These are phyloP conservation scores for Agonopterix arenella DNA, from an alignment of 2,888 invertebrate genomes.

Conservation along the genomic window DNA sequence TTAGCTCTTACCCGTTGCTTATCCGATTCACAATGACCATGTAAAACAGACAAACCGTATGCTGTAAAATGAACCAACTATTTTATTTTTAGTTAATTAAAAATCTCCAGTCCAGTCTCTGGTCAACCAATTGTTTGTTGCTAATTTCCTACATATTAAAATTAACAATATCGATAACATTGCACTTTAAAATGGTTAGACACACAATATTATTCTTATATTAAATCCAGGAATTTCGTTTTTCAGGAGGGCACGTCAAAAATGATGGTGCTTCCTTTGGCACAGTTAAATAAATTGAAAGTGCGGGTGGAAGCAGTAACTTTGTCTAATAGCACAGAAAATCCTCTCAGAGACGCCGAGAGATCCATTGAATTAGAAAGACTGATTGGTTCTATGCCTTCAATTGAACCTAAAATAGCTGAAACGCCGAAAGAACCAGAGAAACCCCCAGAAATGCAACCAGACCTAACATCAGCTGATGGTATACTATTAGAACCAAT, in stretches of 20 bases:
- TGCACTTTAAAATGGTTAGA: too few relatives aligned
- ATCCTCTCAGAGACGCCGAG: constrained; percentile 57
- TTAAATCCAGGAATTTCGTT: background rate
- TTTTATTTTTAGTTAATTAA: background rate
- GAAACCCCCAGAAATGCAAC: background rate
- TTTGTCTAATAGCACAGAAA: constrained; percentile 25
- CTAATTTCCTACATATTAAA: too few relatives aligned
- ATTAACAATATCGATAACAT: too few relatives aligned
- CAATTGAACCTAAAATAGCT: background rate
- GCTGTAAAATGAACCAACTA: too few relatives aligned
- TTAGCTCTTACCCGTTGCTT: background rate
- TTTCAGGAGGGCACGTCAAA: constrained; percentile 49
- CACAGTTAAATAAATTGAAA: constrained; percentile 43
- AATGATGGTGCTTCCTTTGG: constrained; percentile 51
- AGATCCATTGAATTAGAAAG: constrained; percentile 59
- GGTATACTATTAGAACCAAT: background rate
- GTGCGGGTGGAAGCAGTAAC: constrained; percentile 29
- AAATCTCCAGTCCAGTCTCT: too few relatives aligned
- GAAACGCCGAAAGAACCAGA: too few relatives aligned
- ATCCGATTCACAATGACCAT: too few relatives aligned
- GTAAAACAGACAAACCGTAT: too few relatives aligned
- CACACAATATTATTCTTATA: background rate
- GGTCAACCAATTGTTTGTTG: too few relatives aligned
- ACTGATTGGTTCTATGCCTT: constrained; percentile 34
- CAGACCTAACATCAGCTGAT: background rate